Base-by-base conservation (phyloP, 2,888 invertebrate species). In the Trissolcus brochymenae region DNA sequence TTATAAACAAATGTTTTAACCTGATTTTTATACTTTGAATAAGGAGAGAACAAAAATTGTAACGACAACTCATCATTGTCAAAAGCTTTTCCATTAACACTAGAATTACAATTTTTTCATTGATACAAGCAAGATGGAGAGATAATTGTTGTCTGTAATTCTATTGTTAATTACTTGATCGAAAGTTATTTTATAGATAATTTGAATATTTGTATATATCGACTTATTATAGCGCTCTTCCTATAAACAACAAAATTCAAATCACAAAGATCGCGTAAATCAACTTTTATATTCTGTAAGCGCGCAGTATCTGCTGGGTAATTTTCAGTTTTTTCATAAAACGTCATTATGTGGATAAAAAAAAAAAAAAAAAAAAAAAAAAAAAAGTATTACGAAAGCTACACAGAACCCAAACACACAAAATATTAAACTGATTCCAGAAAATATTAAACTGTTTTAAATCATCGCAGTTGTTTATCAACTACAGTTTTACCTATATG, bases 361-460 rank as follows among this genome's bases (percentile, higher is more conserved):
- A 19, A 19, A 19, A 19, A 19, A 54, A 54, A n/a, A 25, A 19
- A n/a, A 41, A 13, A 19, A 19, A 19, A 19, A 19, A 19, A 19
- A 54, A 54, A n/a, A 25, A 19, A n/a, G 25, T n/a, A 54, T 29
- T 4, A 11, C n/a, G 17, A 54, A 25, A 54, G 53, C 29, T 25
- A 14, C 25, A 54, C 53, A 29, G 53, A 25, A 14, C 19, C 21
- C 29, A n/a, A n/a, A 25, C 13, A n/a, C 17, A 25, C 14, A 21
- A 54, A 9, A 4, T 16, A 21, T 40, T 35, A 25, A 40, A 17
- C 16, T 40, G 35, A 43, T 56, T 19, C 25, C 53, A 14, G 6
- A 54, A 25, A 29, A 54, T n/a, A 54, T 54, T 25, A 29, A 25
- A 25, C 25, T n/a, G 53, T 54, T 54, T n/a, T 25, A 29, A 54